A percentile compares a stretch with the other conserved stretches of the same genome.
phyloP scores from a whole-genome alignment of 2,797 vertebrate genomes.

The Epinephelus coioides region DNA sequence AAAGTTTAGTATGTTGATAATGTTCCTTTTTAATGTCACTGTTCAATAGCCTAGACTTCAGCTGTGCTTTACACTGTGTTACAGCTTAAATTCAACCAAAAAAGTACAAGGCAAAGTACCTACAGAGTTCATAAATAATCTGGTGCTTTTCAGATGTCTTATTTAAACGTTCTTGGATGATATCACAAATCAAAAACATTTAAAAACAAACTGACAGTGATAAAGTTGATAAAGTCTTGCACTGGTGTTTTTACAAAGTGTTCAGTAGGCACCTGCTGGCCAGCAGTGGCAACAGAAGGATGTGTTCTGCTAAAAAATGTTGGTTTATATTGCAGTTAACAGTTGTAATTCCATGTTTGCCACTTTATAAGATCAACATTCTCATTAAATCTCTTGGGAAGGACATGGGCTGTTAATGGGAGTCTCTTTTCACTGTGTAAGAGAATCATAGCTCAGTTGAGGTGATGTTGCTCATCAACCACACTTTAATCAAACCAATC shows the following conservation, averaged over 20 bases:
- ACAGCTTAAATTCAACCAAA: not conserved
- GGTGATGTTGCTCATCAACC: slow-evolving; percentile 58
- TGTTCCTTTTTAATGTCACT: not conserved
- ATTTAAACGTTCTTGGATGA: not conserved
- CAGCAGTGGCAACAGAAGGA: not conserved
- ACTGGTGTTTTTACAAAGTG: not conserved
- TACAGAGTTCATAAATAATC: not conserved
- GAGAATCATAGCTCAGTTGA: slow-evolving; percentile 54
- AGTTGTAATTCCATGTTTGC: slow-evolving; percentile 1
- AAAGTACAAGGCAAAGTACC: not conserved
- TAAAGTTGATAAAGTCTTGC: not conserved
- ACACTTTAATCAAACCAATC: slow-evolving; percentile 66
- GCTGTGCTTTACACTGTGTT: not conserved
- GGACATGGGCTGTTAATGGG: too few relatives aligned
- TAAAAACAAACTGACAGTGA: not conserved
- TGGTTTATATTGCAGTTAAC: not conserved
- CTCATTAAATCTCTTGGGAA: slow-evolving; percentile 46
- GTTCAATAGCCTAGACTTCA: not conserved
- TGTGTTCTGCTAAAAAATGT: not conserved
- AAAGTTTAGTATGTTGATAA: not conserved
- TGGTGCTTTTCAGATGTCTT: too few relatives aligned
- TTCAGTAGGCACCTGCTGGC: not conserved
- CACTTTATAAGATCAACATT: not conserved
- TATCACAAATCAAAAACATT: not conserved
- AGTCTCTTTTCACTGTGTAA: not conserved